Evolutionary conservation across 1,140 invertebrate genomes (phyloP), one percentile per base, ranked within the genome.

Genomic region (Heliconius himera): DNA sequence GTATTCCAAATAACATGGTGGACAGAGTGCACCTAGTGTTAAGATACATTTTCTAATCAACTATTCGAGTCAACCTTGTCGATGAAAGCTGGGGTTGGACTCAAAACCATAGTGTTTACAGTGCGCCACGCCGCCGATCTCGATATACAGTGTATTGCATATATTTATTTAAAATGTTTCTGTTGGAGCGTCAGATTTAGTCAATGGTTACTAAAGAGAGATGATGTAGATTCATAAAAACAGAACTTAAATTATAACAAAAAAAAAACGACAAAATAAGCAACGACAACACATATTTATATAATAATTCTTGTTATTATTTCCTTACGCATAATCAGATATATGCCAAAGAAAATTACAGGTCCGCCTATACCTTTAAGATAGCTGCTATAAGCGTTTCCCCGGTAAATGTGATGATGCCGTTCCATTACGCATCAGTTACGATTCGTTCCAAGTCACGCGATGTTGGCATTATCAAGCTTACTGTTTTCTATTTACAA

Each of bases 361-460:
- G 73, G 73, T 81, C 36, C 33, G 33, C 22, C 73, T 78, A 81
- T 78, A 78, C 74, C 76, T 81, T 78, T 81, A 75, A 78, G 76
- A 73, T 51, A 51, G 73, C 49, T 77, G 66, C 66, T 77, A 81
- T 81, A 89, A 88, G 86, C 85, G 80, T 81, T 88, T 90, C 84
- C 84, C 85, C 81, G 85, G 85, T 88, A 88, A 90, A 91, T 88
- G 86, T 90, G 90, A 92, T 91, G 90, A 92, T 90, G 85, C 86
- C 78, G 82, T 88, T 90, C 88, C 91, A 93, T 93, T 93, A 93
- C 84, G 87, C 86, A 88, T 91, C 90, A 87, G 89, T 90, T 89
- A 88, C 89, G 86, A 91, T 93, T 92, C 87, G 87, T 87, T 90
- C 84, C 83, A 70, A 76, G 86, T 89, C 91, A 93, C 91, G 91